Evolutionary conservation across 2,888 invertebrate species (phyloP).

Genomic region (Trichogramma dendrolimi): DNA sequence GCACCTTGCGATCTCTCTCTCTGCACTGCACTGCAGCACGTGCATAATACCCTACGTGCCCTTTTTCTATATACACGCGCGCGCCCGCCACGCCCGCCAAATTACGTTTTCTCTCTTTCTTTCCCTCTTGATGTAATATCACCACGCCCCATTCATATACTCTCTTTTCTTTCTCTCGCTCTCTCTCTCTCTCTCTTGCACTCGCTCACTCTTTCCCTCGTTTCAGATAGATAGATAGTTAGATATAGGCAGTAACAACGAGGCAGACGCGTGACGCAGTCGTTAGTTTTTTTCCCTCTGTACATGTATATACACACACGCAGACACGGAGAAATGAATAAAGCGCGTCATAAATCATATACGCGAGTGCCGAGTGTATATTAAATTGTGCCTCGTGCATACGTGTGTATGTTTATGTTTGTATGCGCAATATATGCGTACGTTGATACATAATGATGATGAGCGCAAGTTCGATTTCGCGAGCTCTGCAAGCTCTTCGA

Average conservation of each 20-base stretch:
- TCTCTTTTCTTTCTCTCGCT: conserved; percentile 34
- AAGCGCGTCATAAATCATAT: conserved; percentile 16
- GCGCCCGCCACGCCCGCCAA: conserved; percentile 39
- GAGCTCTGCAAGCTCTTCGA: no score
- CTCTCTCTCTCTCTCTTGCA: conserved; percentile 16
- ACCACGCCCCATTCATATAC: no score
- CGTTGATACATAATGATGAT: conserved; percentile 3
- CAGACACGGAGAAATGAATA: neutral
- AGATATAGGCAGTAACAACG: no score
- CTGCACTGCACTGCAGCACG: no score
- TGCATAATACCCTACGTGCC: conserved; percentile 31
- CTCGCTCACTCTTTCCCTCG: conserved; percentile 12
- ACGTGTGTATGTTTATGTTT: no score
- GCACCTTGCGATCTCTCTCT: conserved; percentile 10
- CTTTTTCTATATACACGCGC: conserved; percentile 34
- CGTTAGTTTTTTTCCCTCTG: conserved; percentile 22
- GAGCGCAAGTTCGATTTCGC: conserved; percentile 1
- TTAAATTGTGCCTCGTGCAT: no score
- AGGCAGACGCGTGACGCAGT: conserved; percentile 15
- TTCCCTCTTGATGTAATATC: no score
- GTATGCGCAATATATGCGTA: no score
- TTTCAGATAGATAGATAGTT: conserved; percentile 3
- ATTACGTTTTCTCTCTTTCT: conserved; percentile 46
- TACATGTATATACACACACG: neutral
- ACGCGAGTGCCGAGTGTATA: neutral